These are phyloP conservation scores for Lepidocyrtinus sp. DNA, from an alignment of 2,888 invertebrate species.

Conservation along the genomic window DNA sequence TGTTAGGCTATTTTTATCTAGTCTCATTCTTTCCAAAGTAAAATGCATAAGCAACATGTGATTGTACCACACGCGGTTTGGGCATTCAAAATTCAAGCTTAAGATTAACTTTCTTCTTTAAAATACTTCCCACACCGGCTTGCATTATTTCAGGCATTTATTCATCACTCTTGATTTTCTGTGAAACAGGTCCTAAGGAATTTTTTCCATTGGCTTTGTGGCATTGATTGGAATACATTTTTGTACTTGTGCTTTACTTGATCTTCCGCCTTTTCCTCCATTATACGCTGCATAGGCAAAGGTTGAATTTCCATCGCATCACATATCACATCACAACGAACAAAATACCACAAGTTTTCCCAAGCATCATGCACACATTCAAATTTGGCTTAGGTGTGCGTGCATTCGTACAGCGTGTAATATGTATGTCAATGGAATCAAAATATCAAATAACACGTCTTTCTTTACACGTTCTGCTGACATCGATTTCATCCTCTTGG, in stretches of 20 bases:
- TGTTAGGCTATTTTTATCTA: too few relatives aligned
- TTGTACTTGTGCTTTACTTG: slow-evolving; percentile 42
- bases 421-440: slow-evolving; percentile 52
- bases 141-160: too few relatives aligned
- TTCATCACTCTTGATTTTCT: background rate
- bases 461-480: background rate
- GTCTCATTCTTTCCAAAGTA: too few relatives aligned
- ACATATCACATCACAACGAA: background rate
- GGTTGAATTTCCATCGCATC: background rate
- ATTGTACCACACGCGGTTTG: too few relatives aligned
- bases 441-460: slow-evolving; percentile 48
- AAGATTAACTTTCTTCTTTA: background rate
- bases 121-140: background rate
- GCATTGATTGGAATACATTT: slow-evolving; percentile 51
- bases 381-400: background rate
- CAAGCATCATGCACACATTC: too few relatives aligned
- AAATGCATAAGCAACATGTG: too few relatives aligned
- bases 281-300: background rate
- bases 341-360: background rate
- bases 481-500: background rate
- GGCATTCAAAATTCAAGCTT: background rate
- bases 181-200: slow-evolving; percentile 31
- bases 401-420: slow-evolving; percentile 33
- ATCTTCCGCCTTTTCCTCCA: background rate
- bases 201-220: slow-evolving; percentile 39